phyloP scores from a whole-genome alignment of 2,113 vertebrate species.

The Leptocoma aspasia region DNA sequence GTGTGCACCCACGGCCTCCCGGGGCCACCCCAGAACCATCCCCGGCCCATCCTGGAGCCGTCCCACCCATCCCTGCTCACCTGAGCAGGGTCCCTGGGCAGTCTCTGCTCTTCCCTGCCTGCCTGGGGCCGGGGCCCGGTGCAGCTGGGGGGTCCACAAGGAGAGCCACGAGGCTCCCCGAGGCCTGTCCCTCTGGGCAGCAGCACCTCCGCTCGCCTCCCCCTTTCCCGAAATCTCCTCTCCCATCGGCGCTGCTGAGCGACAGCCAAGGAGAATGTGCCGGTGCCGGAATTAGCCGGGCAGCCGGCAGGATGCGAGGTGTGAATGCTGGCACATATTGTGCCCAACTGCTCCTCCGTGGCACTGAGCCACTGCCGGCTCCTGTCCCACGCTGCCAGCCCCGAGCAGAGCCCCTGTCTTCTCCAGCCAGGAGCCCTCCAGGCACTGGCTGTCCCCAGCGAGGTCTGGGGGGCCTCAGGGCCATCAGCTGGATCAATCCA shows the following conservation, averaged over 20 bases:
- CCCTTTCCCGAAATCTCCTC: background rate
- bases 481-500: background rate
- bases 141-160: background rate
- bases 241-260: background rate
- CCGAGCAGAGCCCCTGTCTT: background rate
- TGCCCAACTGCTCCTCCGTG: conserved; percentile 21
- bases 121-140: background rate
- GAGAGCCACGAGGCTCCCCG: background rate
- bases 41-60: background rate
- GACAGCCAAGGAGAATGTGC: background rate
- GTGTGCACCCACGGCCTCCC: background rate
- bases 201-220: rapidly evolving
- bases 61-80: background rate
- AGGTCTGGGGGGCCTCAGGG: background rate
- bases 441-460: background rate
- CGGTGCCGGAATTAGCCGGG: background rate
- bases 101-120: background rate
- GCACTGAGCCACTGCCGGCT: background rate
- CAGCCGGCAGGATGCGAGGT: background rate
- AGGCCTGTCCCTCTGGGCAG: background rate
- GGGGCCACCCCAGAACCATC: background rate
- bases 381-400: background rate
- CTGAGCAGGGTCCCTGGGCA: rapidly evolving
- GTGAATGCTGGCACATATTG: background rate
- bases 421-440: rapidly evolving